Evolutionary conservation across 92 coral and sea anemone species (phyloP).

Genomic region (Desmophyllum pertusum): DNA sequence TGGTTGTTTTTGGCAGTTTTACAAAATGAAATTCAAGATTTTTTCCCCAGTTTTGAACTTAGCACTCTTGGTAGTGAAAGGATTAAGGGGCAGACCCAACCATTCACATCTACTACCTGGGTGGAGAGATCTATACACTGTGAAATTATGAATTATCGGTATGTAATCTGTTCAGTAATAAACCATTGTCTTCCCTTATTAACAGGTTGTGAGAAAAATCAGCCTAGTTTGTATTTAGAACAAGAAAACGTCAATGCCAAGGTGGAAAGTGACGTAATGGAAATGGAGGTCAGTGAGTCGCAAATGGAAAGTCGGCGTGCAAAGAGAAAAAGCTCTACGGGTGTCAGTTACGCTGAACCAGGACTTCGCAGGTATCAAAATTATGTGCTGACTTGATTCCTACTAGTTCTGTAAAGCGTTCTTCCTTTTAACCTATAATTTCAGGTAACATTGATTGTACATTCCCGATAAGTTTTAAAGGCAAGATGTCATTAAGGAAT

Average conservation of each 20-base stretch:
- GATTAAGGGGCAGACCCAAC: no score
- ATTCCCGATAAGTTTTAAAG: no score
- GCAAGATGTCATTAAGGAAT: no score
- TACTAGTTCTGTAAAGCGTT: background rate
- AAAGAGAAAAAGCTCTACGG: conserved; percentile 28
- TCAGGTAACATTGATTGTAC: no score
- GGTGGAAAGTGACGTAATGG: background rate
- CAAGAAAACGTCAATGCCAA: background rate
- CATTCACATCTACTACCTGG: no score
- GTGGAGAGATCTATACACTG: no score
- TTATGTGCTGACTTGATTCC: background rate
- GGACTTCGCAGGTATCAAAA: conserved; percentile 22
- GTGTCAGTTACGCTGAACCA: conserved; percentile 32
- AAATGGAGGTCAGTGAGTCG: background rate
- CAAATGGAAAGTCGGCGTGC: background rate
- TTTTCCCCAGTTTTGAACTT: no score
- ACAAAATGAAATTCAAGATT: no score
- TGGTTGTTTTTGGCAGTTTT: no score
- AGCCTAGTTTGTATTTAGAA: background rate
- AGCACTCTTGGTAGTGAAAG: no score
- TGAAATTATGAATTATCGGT: background rate
- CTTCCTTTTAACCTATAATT: background rate
- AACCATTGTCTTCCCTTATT: background rate
- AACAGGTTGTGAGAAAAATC: background rate
- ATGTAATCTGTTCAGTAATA: background rate